Percentiles rank a stretch among this genome's conserved stretches.
These are phyloP conservation scores for Luehdorfia chinensis DNA, from an alignment of 1,140 invertebrate genomes.

Conservation along the genomic window DNA sequence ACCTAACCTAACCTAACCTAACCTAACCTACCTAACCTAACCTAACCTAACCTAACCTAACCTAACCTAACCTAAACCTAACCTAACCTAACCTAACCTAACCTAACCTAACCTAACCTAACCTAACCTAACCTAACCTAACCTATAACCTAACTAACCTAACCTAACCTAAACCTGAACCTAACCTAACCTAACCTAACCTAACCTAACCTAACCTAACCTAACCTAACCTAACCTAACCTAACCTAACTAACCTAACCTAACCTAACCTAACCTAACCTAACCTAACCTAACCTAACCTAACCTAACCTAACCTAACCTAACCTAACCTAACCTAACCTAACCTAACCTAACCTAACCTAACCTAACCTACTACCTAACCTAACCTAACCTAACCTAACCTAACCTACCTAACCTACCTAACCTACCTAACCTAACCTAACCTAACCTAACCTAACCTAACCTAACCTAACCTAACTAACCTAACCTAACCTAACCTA, in stretches of 20 bases:
- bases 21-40: conserved; percentile 20
- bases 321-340: conserved; percentile 44
- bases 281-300: conserved; percentile 35
- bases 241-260: conserved; percentile 17
- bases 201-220: conserved; percentile 2
- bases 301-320: conserved; percentile 42
- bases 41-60: conserved; percentile 19
- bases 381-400: conserved; percentile 25
- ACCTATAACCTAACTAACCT: not conserved
- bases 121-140: conserved; percentile 26
- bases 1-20: conserved; percentile 17
- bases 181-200: conserved; percentile 1
- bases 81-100: conserved; percentile 24
- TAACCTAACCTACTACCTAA: no score
- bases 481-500: conserved; percentile 9
- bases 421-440: conserved; percentile 30
- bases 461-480: conserved; percentile 25
- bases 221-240: conserved; percentile 2
- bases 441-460: conserved; percentile 29
- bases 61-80: conserved; percentile 12
- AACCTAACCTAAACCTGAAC: not conserved
- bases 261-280: conserved; percentile 26
- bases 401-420: conserved; percentile 30
- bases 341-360: conserved; percentile 37
- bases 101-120: conserved; percentile 27